Evolutionary conservation across 64 coral and sea anemone species (phyloP).

Genomic region (Cladopsammia gracilis): DNA sequence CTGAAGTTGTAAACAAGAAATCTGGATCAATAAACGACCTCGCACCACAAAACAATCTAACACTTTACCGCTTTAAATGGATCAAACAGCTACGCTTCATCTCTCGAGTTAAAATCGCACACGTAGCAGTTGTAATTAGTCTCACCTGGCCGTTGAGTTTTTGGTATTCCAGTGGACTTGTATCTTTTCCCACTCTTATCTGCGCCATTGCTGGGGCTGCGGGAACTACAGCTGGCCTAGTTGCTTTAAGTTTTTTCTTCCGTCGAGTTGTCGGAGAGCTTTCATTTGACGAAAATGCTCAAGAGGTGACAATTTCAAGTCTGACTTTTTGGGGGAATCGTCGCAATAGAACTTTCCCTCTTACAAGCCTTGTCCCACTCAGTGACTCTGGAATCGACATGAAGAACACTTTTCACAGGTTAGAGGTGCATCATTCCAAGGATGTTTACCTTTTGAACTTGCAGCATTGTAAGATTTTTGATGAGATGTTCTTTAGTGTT

Average conservation of each 20-base stretch:
- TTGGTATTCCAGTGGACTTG: slow-evolving; percentile 74
- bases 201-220: slow-evolving; percentile 66
- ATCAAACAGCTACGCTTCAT: slow-evolving; percentile 87
- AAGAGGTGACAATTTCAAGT: slow-evolving; percentile 81
- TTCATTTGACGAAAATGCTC: slow-evolving; percentile 43
- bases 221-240: slow-evolving; percentile 75
- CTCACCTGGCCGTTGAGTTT: slow-evolving; percentile 76
- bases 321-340: slow-evolving; percentile 93
- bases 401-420: slow-evolving; percentile 77
- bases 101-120: slow-evolving; percentile 84
- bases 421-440: slow-evolving; percentile 56
- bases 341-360: slow-evolving; percentile 52
- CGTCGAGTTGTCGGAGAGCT: slow-evolving; percentile 88
- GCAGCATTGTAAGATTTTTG: slow-evolving; percentile 71
- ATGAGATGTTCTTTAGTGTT: slow-evolving; percentile 39
- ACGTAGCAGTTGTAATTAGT: slow-evolving; percentile 69
- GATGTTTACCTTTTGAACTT: slow-evolving; percentile 77
- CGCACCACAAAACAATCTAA: background rate
- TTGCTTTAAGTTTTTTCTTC: slow-evolving; percentile 88
- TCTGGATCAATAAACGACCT: background rate
- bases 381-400: slow-evolving; percentile 74
- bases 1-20: background rate
- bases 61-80: slow-evolving; percentile 77
- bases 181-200: slow-evolving; percentile 39
- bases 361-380: slow-evolving; percentile 49